Conservation (phyloP, 2,113 vertebrate genomes). For the Numida meleagris region DNA sequence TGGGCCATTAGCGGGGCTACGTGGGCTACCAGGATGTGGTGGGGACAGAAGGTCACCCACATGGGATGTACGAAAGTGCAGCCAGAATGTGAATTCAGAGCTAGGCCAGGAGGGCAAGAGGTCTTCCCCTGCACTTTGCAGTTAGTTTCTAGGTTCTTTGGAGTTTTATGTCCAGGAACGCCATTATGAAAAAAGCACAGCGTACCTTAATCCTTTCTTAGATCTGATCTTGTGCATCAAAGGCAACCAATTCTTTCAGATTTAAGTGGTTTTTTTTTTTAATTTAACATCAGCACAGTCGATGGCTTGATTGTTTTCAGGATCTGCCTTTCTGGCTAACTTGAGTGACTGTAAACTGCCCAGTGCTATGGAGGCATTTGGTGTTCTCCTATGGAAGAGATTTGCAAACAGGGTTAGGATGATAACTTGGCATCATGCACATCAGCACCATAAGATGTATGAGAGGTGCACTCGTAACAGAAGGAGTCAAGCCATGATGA, state of each 20-base stretch:
- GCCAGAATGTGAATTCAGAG: not conserved
- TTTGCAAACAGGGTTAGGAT: not conserved
- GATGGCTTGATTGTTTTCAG: not conserved
- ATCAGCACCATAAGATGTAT: not conserved
- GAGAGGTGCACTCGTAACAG: not conserved
- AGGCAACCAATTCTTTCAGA: not conserved
- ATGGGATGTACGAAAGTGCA: accelerated
- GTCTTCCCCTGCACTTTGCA: not conserved
- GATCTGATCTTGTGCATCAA: not conserved
- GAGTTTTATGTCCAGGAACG: not conserved
- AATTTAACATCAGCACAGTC: not conserved
- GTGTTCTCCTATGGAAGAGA: not conserved
- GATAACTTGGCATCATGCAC: not conserved
- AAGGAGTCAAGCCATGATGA: not conserved
- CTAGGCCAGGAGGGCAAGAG: not conserved
- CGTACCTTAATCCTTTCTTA: not conserved
- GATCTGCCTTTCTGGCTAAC: not conserved
- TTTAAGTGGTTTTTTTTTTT: accelerated
- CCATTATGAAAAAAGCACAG: not conserved
- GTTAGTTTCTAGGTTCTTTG: not conserved
- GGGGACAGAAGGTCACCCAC: not conserved
- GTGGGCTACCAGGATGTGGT: accelerated
- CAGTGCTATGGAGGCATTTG: not conserved
- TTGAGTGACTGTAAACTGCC: not conserved
- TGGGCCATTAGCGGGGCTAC: not conserved